These are phyloP conservation scores for Pelusios castaneus DNA, from an alignment of 2,113 vertebrate species.

Conservation along the genomic window DNA sequence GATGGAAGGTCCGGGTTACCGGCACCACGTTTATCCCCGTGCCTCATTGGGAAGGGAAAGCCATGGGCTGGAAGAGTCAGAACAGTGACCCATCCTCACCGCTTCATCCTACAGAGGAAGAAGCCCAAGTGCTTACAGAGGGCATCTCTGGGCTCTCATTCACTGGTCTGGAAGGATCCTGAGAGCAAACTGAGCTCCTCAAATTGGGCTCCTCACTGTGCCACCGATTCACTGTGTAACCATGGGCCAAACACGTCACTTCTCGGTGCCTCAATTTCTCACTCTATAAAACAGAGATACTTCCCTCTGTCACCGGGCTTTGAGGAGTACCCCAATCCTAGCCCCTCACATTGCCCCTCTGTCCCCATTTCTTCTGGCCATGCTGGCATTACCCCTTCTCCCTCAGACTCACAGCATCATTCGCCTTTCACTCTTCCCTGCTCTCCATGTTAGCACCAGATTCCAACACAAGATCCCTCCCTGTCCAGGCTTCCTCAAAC, in stretches of 20 bases:
- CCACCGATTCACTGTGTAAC: background rate
- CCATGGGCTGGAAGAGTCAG: background rate
- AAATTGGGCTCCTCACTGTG: background rate
- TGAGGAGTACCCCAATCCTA: background rate
- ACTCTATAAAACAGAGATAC: background rate
- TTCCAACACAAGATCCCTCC: background rate
- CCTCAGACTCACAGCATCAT: background rate
- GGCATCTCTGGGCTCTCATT: background rate
- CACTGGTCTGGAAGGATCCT: background rate
- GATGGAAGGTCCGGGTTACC: background rate
- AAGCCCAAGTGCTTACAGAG: background rate
- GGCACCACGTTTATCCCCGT: too few relatives aligned
- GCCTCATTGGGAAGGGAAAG: background rate
- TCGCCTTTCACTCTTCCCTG: background rate
- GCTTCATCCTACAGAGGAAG: background rate
- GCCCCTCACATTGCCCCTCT: background rate
- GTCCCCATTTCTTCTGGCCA: rapidly evolving
- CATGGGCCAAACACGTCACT: background rate
- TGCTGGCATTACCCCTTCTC: rapidly evolving
- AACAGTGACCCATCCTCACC: background rate
- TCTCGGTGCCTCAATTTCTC: background rate
- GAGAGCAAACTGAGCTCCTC: background rate
- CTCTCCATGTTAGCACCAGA: background rate
- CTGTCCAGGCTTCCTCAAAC: background rate
- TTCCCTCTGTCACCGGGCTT: background rate